Evolutionary conservation across 2,888 invertebrate species (phyloP), one percentile per base, ranked within the genome.

Genomic region (Sisyra nigra): DNA sequence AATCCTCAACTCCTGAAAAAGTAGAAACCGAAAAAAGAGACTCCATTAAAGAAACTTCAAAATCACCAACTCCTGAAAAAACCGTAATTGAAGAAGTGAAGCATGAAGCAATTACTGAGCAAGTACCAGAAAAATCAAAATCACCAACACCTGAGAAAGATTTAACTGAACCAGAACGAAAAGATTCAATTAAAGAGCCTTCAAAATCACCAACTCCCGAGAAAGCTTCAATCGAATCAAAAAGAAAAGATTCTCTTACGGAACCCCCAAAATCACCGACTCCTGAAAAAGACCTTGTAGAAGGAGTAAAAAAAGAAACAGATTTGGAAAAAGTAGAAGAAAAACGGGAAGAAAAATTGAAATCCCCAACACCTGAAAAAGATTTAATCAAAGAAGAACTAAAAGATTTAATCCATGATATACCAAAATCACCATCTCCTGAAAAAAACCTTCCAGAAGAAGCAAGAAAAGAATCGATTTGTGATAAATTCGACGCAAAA

Each of bases 171-270:
- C 4, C 3, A 33, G 9, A 8, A 17, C 9, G 15, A 38, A 5
- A 9, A 10, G 19, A 18, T 38, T 18, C 15, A 40, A 37, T 19
- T 17, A 31, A 43, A 18, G 37, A 37, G 32, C 34, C 32, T 36
- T 17, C 39, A 30, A 15, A 10, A 18, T 43, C 43, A 35, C 43
- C 2, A 14, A 24, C 2, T 32, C 38, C 33, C 6, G 48, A 14
- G 42, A 29, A 45, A 24, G 46, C 49, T 34, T 49, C 40, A 18
- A 31, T 48, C 18, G 45, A 54, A 32, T 45, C 48, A 15, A 44
- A 52, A 2, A 41, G 44, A n/a, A 48, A 50, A 42, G 43, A 51
- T 15, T 32, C 35, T n/a, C n/a, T n/a, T n/a, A n/a, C n/a, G n/a
- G n/a, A 13, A 18, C 47, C 7, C 32, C 34, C 19, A 47, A 46